These are phyloP conservation scores for Drosophila teissieri DNA, from an alignment of 1,140 invertebrate species.

Conservation along the genomic window DNA sequence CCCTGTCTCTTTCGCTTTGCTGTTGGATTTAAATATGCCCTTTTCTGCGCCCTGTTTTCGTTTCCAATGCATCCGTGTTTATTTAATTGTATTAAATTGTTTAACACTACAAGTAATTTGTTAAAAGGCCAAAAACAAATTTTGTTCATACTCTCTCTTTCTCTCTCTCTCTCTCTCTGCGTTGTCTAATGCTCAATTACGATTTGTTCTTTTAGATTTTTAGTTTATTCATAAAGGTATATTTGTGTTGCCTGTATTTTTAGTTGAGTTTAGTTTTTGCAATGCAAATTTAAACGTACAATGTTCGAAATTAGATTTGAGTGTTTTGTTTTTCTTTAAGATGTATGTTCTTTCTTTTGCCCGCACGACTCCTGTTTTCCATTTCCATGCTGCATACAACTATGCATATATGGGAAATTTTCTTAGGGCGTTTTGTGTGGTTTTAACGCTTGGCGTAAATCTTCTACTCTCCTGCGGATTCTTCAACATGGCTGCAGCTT, in stretches of 20 bases:
- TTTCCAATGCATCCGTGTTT: conserved; percentile 6
- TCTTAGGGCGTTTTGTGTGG: conserved; percentile 14
- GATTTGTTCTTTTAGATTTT: conserved; percentile 1
- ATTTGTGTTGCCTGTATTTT: conserved; percentile 31
- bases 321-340: background rate
- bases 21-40: conserved; percentile 20
- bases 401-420: background rate
- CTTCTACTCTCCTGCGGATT: conserved; percentile 15
- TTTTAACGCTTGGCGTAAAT: conserved; percentile 41
- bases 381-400: background rate
- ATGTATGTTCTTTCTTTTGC: conserved; percentile 10
- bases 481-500: conserved; percentile 31
- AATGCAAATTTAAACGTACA: conserved; percentile 39
- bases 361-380: conserved; percentile 1
- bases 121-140: conserved; percentile 47
- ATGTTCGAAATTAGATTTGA: conserved; percentile 23
- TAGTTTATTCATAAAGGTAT: conserved; percentile 38
- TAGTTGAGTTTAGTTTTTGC: conserved; percentile 34
- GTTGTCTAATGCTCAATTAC: conserved; percentile 22
- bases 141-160: conserved; percentile 11
- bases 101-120: conserved; percentile 49
- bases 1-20: conserved; percentile 21
- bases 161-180: background rate
- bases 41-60: background rate
- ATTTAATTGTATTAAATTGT: conserved; percentile 47